phyloP scores from a whole-genome alignment of 2,113 vertebrate genomes.

The Catharus bicknelli region DNA sequence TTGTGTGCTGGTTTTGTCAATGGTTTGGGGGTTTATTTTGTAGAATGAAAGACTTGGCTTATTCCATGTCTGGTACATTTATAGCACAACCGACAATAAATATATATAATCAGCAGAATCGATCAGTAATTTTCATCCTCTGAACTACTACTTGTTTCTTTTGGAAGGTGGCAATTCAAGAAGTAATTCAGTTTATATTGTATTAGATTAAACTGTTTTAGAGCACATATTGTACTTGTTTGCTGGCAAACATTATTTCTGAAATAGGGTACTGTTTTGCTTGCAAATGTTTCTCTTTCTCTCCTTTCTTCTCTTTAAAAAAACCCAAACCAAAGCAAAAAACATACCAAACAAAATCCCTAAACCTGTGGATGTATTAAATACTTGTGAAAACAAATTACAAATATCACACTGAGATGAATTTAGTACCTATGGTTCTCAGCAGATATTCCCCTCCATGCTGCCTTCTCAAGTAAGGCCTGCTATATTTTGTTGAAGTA shows the following conservation, averaged over 20 bases:
- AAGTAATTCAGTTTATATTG: constrained; percentile 69
- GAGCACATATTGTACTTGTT: constrained; percentile 60
- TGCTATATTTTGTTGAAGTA: neutral
- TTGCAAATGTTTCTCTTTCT: constrained; percentile 42
- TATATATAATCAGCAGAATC: constrained; percentile 77
- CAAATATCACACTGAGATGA: constrained; percentile 1
- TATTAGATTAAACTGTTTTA: constrained; percentile 69
- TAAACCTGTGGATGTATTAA: neutral
- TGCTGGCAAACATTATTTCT: constrained; percentile 68
- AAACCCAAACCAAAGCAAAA: neutral
- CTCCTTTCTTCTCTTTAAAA: constrained; percentile 22
- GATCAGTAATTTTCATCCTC: constrained; percentile 74
- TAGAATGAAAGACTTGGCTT: constrained; percentile 62
- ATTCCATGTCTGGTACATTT: constrained; percentile 57
- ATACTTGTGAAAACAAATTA: neutral
- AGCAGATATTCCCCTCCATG: neutral
- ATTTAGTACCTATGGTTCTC: neutral
- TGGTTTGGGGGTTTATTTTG: neutral
- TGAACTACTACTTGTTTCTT: constrained; percentile 71
- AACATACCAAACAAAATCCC: neutral
- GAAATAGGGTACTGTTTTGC: constrained; percentile 41
- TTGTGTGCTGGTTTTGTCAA: neutral
- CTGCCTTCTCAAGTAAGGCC: neutral
- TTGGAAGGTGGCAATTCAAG: constrained; percentile 69
- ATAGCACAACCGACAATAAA: constrained; percentile 69